phyloP scores from a whole-genome alignment of 2,797 vertebrate species.

The Ficedula albicollis region DNA sequence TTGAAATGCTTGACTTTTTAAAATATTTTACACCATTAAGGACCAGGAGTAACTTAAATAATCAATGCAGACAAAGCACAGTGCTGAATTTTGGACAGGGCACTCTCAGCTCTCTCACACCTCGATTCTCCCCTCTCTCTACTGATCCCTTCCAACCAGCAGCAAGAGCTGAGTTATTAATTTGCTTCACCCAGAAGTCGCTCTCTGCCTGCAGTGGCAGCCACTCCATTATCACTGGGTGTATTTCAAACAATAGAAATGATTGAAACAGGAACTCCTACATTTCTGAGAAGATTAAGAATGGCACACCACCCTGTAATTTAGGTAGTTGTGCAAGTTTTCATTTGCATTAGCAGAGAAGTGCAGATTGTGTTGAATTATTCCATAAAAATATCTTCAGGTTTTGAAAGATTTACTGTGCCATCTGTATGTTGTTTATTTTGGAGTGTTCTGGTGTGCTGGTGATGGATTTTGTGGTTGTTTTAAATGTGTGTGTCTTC shows the following conservation, averaged over 20 bases:
- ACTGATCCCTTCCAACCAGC: not conserved
- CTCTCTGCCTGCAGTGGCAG: slow-evolving; percentile 47
- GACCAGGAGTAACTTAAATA: not conserved
- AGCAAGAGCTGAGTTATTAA: slow-evolving; percentile 20
- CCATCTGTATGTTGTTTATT: not conserved
- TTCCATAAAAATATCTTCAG: slow-evolving; percentile 22
- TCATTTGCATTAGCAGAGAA: slow-evolving; percentile 50
- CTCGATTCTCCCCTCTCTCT: not conserved
- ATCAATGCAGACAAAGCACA: not conserved
- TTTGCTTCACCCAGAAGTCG: slow-evolving; percentile 16
- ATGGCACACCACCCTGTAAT: slow-evolving; percentile 67
- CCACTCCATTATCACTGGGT: slow-evolving; percentile 45
- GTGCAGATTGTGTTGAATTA: slow-evolving; percentile 20
- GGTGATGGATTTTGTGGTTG: slow-evolving; percentile 8
- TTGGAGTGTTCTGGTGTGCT: slow-evolving; percentile 11
- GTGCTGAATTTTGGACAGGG: not conserved
- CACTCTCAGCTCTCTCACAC: not conserved
- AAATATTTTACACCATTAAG: not conserved
- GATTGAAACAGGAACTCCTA: slow-evolving; percentile 72
- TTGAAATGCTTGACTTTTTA: not conserved
- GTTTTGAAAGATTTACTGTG: slow-evolving; percentile 14
- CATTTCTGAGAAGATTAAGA: slow-evolving; percentile 65
- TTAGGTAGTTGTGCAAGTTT: slow-evolving; percentile 51
- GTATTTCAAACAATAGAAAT: slow-evolving; percentile 58
- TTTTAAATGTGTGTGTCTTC: not conserved